Base-by-base conservation (phyloP, 2,888 invertebrate species). In the Himalopsyche japonica region DNA sequence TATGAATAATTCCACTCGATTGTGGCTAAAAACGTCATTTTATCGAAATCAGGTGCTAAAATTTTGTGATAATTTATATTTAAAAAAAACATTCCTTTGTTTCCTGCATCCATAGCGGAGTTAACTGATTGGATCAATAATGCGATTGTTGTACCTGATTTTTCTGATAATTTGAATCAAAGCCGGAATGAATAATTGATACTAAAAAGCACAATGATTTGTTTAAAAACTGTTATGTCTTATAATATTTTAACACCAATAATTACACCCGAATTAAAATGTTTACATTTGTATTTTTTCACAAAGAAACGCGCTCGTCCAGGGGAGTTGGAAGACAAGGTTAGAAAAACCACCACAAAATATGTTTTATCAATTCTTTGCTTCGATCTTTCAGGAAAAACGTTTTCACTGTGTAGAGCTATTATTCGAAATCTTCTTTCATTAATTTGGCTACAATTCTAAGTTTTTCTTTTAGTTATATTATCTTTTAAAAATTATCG, bases 311-410 rank as follows among this genome's bases (percentile, higher is more conserved):
- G 85, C 27, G 94, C 93, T 92, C 95, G 96, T 91, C 96, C 96
- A 90, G 96, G 96, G 91, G 95, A 95, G 94, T 93, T 96, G 93
- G 94, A 94, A 90, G 90, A 94, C 93, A 95, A 96, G 92, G 96
- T 96, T 94, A 95, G 95, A 86, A 81, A 86, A 83, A 82, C 79
- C 34, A 64, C 78, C 79, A 82, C 43, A 76, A 76, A 82, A 84
- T 79, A 86, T 70, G 70, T 70, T 70, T 70, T 70, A 27, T 70
- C 70, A 86, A 83, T 37, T 86, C 78, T 85, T 83, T 82, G 76
- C 78, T 85, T 77, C 81, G 43, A 48, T 47, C 30, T 84, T 83
- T 70, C 70, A 70, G 70, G 70, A 78, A 80, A 82, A 80, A 49
- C 82, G 70, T 85, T 82, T 83, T 86, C 85, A 82, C 48, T 87